These are phyloP conservation scores for Characodon lateralis DNA, from an alignment of 2,797 vertebrate genomes.

Conservation along the genomic window DNA sequence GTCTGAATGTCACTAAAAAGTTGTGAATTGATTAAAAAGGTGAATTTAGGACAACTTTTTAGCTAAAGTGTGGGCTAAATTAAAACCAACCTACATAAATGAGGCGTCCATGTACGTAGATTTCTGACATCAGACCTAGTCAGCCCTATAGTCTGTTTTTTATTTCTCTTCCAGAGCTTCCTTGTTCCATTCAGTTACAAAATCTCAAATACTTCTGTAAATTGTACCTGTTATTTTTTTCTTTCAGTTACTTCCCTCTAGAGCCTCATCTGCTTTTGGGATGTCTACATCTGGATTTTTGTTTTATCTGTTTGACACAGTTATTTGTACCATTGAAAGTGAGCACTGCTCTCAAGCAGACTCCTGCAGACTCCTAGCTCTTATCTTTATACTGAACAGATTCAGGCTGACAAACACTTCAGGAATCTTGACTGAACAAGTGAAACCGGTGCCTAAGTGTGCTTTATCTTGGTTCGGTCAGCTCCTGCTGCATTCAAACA, in stretches of 20 bases:
- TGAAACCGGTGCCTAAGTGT: slow-evolving; percentile 1
- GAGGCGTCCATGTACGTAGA: no score
- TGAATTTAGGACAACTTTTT: not conserved
- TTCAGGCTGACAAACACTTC: slow-evolving; percentile 1
- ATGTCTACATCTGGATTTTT: not conserved
- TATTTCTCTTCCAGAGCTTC: not conserved
- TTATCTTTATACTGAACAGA: slow-evolving; percentile 16
- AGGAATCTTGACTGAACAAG: slow-evolving; percentile 9
- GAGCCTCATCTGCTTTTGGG: not conserved
- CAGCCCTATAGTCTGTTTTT: not conserved
- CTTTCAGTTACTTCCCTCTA: not conserved
- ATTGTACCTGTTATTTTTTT: not conserved
- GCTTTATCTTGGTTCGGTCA: slow-evolving; percentile 11
- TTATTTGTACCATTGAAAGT: not conserved
- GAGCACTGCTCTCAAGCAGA: not conserved
- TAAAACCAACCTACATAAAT: no score
- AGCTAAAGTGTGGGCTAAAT: not conserved
- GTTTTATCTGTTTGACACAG: not conserved
- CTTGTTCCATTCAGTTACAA: not conserved
- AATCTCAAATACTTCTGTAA: not conserved
- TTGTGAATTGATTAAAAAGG: not conserved
- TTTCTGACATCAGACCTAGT: no score
- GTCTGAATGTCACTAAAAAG: not conserved
- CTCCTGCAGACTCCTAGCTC: not conserved
- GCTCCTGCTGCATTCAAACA: slow-evolving; percentile 3